A percentile compares a stretch with the other conserved stretches of the same genome.
Evolutionary conservation across 2,113 vertebrate species (phyloP).

Genomic region (Boulengerochromis microlepis): DNA sequence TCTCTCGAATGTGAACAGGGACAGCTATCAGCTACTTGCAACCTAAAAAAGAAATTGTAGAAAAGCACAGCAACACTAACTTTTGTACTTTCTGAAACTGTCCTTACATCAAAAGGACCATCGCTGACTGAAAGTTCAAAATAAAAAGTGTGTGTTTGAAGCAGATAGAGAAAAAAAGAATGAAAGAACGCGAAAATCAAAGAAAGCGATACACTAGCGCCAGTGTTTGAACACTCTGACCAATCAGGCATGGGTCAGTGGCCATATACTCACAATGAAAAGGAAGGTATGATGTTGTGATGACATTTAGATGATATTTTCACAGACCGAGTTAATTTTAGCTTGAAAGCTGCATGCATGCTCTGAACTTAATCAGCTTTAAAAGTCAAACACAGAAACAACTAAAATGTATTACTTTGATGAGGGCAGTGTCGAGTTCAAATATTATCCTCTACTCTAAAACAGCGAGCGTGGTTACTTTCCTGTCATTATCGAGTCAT

Average conservation of each 20-base stretch:
- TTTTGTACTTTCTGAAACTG: not conserved
- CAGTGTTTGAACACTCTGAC: not conserved
- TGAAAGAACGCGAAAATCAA: not conserved
- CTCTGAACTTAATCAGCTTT: not conserved
- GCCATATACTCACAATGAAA: not conserved
- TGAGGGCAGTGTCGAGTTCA: not conserved
- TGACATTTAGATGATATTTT: conserved; percentile 63
- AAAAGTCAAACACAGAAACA: conserved; percentile 8
- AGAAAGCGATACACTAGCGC: not conserved
- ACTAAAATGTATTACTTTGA: not conserved
- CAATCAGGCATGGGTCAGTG: conserved; percentile 36
- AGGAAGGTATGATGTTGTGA: conserved; percentile 8
- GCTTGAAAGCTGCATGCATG: not conserved
- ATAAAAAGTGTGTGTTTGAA: not conserved
- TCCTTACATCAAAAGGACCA: not conserved
- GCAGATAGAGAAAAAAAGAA: not conserved
- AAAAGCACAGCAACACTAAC: not conserved
- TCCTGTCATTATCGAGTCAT: not conserved
- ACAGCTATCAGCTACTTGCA: not conserved
- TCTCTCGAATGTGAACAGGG: not conserved
- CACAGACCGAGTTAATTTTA: not conserved
- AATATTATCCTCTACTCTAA: not conserved
- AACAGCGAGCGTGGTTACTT: not conserved
- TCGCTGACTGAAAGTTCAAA: not conserved
- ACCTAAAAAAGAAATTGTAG: not conserved